Conservation (phyloP, 2,888 invertebrate species). For the Plebejus anna region DNA sequence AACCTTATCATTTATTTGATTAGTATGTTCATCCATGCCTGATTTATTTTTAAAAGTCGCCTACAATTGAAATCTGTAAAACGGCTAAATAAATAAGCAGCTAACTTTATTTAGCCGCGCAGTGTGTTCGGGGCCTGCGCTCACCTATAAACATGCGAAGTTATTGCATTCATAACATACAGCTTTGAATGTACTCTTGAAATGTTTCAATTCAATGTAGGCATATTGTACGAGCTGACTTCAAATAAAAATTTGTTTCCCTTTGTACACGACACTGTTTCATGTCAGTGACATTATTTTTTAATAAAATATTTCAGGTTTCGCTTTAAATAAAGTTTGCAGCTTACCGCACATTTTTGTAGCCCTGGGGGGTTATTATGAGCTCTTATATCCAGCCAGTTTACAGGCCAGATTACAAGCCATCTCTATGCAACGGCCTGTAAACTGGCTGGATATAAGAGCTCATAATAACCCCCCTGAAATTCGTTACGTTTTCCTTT, state of each 20-base stretch:
- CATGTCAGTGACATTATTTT: slow-evolving; percentile 16
- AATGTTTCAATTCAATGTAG: slow-evolving; percentile 30
- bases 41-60: neutral
- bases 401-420: too few species aligned
- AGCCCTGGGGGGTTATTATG: neutral
- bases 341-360: neutral
- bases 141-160: slow-evolving; percentile 27
- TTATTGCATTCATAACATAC: slow-evolving; percentile 33
- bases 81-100: neutral
- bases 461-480: neutral
- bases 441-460: too few species aligned
- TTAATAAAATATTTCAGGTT: slow-evolving; percentile 13
- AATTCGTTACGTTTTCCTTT: neutral
- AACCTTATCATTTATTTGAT: neutral
- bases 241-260: slow-evolving; percentile 24
- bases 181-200: slow-evolving; percentile 34
- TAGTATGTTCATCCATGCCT: neutral
- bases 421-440: too few species aligned
- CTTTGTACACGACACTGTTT: slow-evolving; percentile 23
- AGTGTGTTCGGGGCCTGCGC: slow-evolving; percentile 5
- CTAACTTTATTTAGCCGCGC: neutral
- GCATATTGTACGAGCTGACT: slow-evolving; percentile 31
- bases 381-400: too few species aligned
- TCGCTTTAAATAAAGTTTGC: neutral
- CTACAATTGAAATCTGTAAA: neutral